Conservation (phyloP, 2,888 invertebrate genomes). For the Oscheius sp. region DNA sequence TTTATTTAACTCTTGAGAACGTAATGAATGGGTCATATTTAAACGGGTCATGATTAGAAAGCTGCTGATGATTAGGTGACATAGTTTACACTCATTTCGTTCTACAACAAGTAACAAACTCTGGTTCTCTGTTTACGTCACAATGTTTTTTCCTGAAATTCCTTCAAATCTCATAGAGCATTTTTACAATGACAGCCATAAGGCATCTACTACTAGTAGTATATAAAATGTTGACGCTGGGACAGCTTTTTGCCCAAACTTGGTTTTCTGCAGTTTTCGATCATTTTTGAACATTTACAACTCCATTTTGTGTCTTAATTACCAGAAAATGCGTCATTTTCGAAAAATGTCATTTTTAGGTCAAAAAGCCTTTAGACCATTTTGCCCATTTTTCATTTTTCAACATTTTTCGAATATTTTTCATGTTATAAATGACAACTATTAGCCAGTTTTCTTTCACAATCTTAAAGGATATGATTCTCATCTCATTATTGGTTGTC, state of each 20-base stretch:
- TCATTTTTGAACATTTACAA: slow-evolving; percentile 20
- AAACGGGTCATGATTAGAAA: no score
- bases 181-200: no score
- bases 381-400: slow-evolving; percentile 14
- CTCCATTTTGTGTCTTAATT: slow-evolving; percentile 17
- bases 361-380: slow-evolving; percentile 1
- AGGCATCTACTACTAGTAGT: no score
- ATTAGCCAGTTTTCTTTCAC: slow-evolving; percentile 51
- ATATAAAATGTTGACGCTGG: slow-evolving; percentile 25
- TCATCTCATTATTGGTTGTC: slow-evolving; percentile 50
- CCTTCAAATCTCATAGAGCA: no score
- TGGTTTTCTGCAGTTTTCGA: slow-evolving; percentile 23
- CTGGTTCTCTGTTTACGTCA: no score
- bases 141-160: no score
- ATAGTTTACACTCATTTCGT: no score
- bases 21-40: no score
- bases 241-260: slow-evolving; percentile 22
- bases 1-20: no score
- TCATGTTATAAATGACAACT: slow-evolving; percentile 44
- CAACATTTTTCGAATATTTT: slow-evolving; percentile 29
- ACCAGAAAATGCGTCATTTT: slow-evolving; percentile 19
- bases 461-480: slow-evolving; percentile 53
- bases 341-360: slow-evolving; percentile 19
- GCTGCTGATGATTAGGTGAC: no score
- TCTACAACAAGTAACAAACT: no score